Base-by-base conservation (phyloP, 2,888 invertebrate genomes). In the Smittia aterrima region DNA sequence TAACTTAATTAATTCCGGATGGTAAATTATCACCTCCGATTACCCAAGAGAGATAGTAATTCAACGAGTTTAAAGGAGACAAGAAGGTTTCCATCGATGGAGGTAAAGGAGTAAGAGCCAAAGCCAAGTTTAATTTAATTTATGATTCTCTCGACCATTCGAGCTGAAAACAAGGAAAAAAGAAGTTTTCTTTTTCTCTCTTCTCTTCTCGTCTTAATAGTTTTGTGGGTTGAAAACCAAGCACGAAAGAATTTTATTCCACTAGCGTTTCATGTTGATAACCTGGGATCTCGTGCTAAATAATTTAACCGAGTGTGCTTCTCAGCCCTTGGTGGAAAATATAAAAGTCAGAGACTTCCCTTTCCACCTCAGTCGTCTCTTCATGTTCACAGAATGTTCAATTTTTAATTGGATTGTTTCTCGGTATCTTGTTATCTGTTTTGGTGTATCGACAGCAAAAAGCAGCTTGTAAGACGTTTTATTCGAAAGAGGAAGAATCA, bases 351-450 rank as follows among this genome's bases (percentile, higher is more conserved):
- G 58, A 22, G 22, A 47, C 47, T 47, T 47, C 16, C n/a, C 16
- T 22, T 18, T 58, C 58, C 13, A 4, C 16, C 13, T 47, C 9
- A 38, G 38, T 38, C 38, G 38, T 47, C 16, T 47, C 47, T 47
- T 13, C 58, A 58, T 58, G 58, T 58, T 58, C 58, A 47, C 47
- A 58, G 27, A 27, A 64, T 66, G 66, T 62, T 72, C 38, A 72
- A 72, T 72, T 72, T 72, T 72, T 72, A 72, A 72, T 72, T 72
- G 72, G 62, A 72, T 62, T 62, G 72, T 72, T 40, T 64, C 64
- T n/a, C 22, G 7, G 4, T 58, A 22, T 58, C 58, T 58, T 58
- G 47, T 47, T 47, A 47, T 47, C 22, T 58, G n/a, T 47, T 47
- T 47, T 11, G 11, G 47, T 58, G 22, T 58, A 58, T 58, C 58